Conservation (phyloP, 2,113 vertebrate species). For the Cariama cristata region DNA sequence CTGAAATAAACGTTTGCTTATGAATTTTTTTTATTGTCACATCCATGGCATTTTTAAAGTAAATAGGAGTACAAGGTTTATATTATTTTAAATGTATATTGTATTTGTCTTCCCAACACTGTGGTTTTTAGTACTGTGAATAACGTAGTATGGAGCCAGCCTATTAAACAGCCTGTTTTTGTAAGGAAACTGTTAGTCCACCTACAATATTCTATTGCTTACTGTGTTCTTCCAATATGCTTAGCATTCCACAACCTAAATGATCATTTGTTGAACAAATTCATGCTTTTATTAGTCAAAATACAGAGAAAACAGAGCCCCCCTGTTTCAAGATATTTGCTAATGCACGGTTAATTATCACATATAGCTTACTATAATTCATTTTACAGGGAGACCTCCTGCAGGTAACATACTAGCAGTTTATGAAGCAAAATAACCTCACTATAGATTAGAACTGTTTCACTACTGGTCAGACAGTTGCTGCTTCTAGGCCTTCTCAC, state of each 20-base stretch:
- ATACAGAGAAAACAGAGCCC: slow-evolving; percentile 85
- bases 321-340: slow-evolving; percentile 87
- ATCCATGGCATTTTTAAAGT: slow-evolving; percentile 79
- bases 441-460: slow-evolving; percentile 85
- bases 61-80: slow-evolving; percentile 82
- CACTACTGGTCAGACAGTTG: slow-evolving; percentile 84
- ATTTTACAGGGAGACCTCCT: slow-evolving; percentile 87
- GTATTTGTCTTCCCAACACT: slow-evolving; percentile 84
- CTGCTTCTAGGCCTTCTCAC: slow-evolving; percentile 86
- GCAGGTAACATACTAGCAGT: slow-evolving; percentile 85
- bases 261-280: slow-evolving; percentile 90
- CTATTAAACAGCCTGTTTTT: slow-evolving; percentile 87
- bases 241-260: slow-evolving; percentile 85
- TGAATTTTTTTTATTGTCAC: slow-evolving; percentile 77
- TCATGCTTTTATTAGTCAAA: slow-evolving; percentile 89
- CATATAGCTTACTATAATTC: slow-evolving; percentile 89
- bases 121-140: slow-evolving; percentile 84
- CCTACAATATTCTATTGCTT: slow-evolving; percentile 84
- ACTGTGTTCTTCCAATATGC: slow-evolving; percentile 84
- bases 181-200: slow-evolving; percentile 83
- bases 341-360: slow-evolving; percentile 90
- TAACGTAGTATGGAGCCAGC: slow-evolving; percentile 82
- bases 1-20: slow-evolving; percentile 67
- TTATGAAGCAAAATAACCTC: slow-evolving; percentile 90
- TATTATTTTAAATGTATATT: slow-evolving; percentile 87